These are phyloP conservation scores for Eunapius fragilis DNA, from an alignment of 37 sponge, comb jelly and placozoan species.

Conservation along the genomic window DNA sequence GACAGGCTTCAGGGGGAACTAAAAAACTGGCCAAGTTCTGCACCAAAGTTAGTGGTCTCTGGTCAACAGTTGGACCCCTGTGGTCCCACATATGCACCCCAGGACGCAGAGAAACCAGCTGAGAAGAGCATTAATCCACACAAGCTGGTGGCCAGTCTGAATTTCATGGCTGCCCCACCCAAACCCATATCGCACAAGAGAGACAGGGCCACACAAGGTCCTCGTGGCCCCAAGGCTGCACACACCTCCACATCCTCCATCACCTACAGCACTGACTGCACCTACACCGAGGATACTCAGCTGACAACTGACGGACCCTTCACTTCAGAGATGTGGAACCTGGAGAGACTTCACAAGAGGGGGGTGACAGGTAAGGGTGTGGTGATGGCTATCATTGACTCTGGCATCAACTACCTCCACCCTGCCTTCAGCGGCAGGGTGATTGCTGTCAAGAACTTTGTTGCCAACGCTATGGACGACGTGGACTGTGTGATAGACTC, in stretches of 20 bases:
- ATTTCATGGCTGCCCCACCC: neutral
- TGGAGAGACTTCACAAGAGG: constrained; percentile 29
- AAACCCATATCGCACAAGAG: neutral
- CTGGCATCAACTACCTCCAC: constrained; percentile 46
- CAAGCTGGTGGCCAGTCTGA: constrained; percentile 33
- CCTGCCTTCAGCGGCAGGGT: constrained; percentile 46
- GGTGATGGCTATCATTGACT: constrained; percentile 48
- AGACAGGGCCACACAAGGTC: neutral
- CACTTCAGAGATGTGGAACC: constrained; percentile 49
- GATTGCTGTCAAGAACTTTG: constrained; percentile 41
- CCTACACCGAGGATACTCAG: neutral
- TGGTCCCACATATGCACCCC: constrained; percentile 32
- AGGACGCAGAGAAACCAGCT: neutral
- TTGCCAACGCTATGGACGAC: constrained; percentile 8
- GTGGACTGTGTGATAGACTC: constrained; percentile 55
- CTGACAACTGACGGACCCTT: constrained; percentile 28
- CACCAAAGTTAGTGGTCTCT: neutral
- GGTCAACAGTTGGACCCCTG: constrained; percentile 18
- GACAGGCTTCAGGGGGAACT: constrained; percentile 10
- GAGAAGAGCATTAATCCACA: constrained; percentile 24
- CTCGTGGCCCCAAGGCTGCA: neutral
- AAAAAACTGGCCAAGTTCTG: neutral
- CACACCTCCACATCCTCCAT: neutral
- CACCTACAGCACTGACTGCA: constrained; percentile 43
- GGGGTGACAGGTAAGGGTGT: constrained; percentile 39